Base-by-base conservation (phyloP, 2,888 invertebrate species). In the Drosophila formosana region DNA sequence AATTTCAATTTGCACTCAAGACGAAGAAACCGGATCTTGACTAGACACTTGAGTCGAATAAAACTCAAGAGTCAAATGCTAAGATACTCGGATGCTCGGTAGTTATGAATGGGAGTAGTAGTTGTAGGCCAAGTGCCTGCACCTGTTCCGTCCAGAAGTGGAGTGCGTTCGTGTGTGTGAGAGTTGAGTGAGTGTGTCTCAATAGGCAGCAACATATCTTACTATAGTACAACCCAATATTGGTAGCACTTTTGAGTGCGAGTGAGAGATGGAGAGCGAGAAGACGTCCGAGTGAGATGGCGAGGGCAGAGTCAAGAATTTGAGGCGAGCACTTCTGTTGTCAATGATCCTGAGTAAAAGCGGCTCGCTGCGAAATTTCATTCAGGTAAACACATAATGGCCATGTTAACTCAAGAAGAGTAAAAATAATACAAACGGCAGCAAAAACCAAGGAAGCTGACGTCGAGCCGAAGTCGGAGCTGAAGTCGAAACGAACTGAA, bases 91-190 rank as follows among this genome's bases (percentile, higher is more conserved):
- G 50, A 57, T 30, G 3, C 37, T 37, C 37, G 51, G 45, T 68
- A 73, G 74, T 80, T 80, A 80, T 80, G 79, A 80, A 80, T 80
- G 79, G 69, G 52, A 74, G 61, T 75, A 71, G 72, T 71, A 70
- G 64, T 64, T 64, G 64, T 64, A 62, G 71, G 71, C 71, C 65
- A 66, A 73, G 71, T 67, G 67, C 13, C 67, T 78, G 71, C 78
- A 78, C 78, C 78, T 78, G 78, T 74, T 78, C 53, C 71, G 52
- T 64, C 67, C 62, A 71, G 66, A 64, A 58, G 53, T 71, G 53
- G 62, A 70, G 37, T 4, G 2, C n/a, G 4, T 66, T 34, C 57
- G 13, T 18, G 23, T 3, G 23, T 50, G 50, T 13, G 45, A 23
- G 41, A 34, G 57, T 75, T 75, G 75, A 75, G 75, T 75, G 66